These are phyloP conservation scores for Lates calcarifer DNA, from an alignment of 2,113 vertebrate genomes.

Conservation along the genomic window DNA sequence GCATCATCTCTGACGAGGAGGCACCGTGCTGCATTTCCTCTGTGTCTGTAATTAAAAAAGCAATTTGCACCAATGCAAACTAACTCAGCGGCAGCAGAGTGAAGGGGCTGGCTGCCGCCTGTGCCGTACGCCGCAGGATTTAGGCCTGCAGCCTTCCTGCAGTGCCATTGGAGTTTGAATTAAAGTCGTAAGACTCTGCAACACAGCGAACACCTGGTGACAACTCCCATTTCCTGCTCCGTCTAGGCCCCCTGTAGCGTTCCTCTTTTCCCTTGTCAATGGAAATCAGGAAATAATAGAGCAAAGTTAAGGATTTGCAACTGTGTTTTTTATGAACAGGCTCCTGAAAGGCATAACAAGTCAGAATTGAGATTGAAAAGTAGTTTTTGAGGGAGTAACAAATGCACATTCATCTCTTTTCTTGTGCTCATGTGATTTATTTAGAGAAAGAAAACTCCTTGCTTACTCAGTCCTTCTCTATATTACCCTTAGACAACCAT, in stretches of 20 bases:
- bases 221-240: slow-evolving; percentile 62
- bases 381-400: slow-evolving; percentile 21
- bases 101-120: slow-evolving; percentile 38
- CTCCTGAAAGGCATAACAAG: slow-evolving; percentile 26
- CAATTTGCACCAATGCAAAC: slow-evolving; percentile 72
- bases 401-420: slow-evolving; percentile 43
- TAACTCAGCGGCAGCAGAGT: slow-evolving; percentile 50
- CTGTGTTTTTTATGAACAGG: slow-evolving; percentile 30
- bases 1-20: slow-evolving; percentile 49
- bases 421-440: slow-evolving; percentile 39
- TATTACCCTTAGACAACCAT: slow-evolving; percentile 41
- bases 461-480: slow-evolving; percentile 46
- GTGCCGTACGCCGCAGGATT: slow-evolving; percentile 30
- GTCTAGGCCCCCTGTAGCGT: slow-evolving; percentile 10
- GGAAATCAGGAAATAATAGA: slow-evolving; percentile 52
- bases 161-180: slow-evolving; percentile 56
- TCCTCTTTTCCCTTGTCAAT: slow-evolving; percentile 34
- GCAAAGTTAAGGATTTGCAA: slow-evolving; percentile 22
- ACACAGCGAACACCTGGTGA: slow-evolving; percentile 23
- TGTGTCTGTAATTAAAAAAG: slow-evolving; percentile 76
- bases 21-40: slow-evolving; percentile 51
- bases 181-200: slow-evolving; percentile 43
- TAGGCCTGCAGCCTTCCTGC: slow-evolving; percentile 46
- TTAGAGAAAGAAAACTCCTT: slow-evolving; percentile 17
- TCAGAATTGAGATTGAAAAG: slow-evolving; percentile 17